Conservation (phyloP, 2,888 invertebrate species). For the Rosalia funebris region DNA sequence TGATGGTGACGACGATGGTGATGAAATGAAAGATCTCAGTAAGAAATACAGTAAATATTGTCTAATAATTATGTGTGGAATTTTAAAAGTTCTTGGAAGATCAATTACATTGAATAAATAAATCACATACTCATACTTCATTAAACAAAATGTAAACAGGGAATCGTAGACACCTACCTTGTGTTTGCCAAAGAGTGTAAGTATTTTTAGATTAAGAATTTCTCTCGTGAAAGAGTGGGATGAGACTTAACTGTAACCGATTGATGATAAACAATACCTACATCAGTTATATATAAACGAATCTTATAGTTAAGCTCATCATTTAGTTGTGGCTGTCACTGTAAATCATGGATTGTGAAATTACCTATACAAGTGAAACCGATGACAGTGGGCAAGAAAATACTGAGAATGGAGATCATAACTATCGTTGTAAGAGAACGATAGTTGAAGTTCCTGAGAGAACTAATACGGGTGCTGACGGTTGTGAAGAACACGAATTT, state of each 20-base stretch:
- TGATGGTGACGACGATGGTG: too few relatives aligned
- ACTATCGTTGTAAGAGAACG: constrained; percentile 7
- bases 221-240: constrained; percentile 13
- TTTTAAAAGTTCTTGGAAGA: not conserved
- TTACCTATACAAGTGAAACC: not conserved
- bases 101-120: not conserved
- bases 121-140: not conserved
- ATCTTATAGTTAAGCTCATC: not conserved
- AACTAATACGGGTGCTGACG: constrained; percentile 36
- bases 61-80: too few relatives aligned
- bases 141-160: not conserved
- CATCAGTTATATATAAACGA: constrained; percentile 2
- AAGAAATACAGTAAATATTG: too few relatives aligned
- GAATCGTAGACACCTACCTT: too few relatives aligned
- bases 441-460: constrained; percentile 38
- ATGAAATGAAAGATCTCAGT: too few relatives aligned
- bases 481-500: constrained; percentile 38
- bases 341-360: constrained; percentile 9
- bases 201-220: constrained; percentile 19
- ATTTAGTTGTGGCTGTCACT: not conserved
- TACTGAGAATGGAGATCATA: not conserved
- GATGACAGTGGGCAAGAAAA: not conserved
- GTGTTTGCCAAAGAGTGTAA: too few relatives aligned
- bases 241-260: not conserved
- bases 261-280: not conserved